phyloP scores from a whole-genome alignment of 2,113 vertebrate species.

The Myotis brandtii region DNA sequence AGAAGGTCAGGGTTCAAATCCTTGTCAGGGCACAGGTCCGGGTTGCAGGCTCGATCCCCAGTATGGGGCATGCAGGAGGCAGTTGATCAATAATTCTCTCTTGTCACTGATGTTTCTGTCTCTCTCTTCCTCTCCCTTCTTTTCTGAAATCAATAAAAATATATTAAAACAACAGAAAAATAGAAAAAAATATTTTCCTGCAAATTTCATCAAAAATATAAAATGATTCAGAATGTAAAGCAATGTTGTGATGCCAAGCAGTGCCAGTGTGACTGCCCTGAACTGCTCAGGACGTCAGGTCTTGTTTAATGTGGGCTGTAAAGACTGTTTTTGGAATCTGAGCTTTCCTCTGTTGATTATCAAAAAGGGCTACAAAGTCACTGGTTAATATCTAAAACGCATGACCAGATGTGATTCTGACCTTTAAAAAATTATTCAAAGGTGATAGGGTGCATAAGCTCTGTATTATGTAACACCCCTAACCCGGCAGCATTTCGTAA shows the following conservation, averaged over 20 bases:
- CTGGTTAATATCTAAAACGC: not conserved
- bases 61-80: too few relatives aligned
- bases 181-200: too few relatives aligned
- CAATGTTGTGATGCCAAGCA: not conserved
- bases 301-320: not conserved
- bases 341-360: not conserved
- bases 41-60: too few relatives aligned
- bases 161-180: too few relatives aligned
- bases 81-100: too few relatives aligned
- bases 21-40: too few relatives aligned
- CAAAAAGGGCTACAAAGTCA: not conserved
- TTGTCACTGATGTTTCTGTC: too few relatives aligned
- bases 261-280: not conserved
- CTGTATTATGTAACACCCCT: not conserved
- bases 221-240: not conserved
- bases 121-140: too few relatives aligned
- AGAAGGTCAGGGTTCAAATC: too few relatives aligned
- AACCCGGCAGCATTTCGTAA: not conserved
- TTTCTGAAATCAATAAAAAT: too few relatives aligned
- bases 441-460: not conserved
- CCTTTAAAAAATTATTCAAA: slow-evolving; percentile 28
- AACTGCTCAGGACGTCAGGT: not conserved
- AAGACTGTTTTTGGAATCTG: not conserved
- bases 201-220: not conserved
- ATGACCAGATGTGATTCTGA: not conserved